Conservation (phyloP, 2,888 invertebrate species). For the Argyra leucocephala region DNA sequence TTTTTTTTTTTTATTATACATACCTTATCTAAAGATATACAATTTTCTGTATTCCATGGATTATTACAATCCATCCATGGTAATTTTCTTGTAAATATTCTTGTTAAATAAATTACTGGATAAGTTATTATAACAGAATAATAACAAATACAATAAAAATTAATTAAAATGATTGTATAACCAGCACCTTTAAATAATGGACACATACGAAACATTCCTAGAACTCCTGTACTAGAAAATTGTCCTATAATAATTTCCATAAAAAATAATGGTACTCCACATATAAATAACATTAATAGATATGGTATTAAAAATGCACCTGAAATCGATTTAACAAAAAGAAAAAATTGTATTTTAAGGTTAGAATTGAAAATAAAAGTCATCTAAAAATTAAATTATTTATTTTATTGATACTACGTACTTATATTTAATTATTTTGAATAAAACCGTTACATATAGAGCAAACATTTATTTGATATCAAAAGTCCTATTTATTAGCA, state of each 20-base stretch:
- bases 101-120: constrained; percentile 66
- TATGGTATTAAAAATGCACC: constrained; percentile 79
- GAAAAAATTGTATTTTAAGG: too few species aligned
- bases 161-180: constrained; percentile 70
- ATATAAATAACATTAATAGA: constrained; percentile 65
- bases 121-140: constrained; percentile 80
- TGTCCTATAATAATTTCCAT: constrained; percentile 81
- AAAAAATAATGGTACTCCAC: constrained; percentile 80
- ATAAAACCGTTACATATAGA: too few species aligned
- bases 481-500: too few species aligned
- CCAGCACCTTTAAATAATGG: constrained; percentile 86
- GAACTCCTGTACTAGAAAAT: constrained; percentile 71
- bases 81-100: constrained; percentile 55
- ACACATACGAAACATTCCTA: constrained; percentile 68
- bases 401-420: too few species aligned
- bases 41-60: constrained; percentile 71
- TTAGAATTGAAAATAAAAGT: too few species aligned
- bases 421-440: too few species aligned
- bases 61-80: constrained; percentile 73
- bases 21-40: constrained; percentile 44
- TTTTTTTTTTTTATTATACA: too few species aligned
- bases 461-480: too few species aligned
- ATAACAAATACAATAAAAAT: constrained; percentile 70
- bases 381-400: too few species aligned
- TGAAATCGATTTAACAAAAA: too few species aligned